A percentile compares a stretch with the other conserved stretches of the same genome.
Evolutionary conservation across 2,797 vertebrate species (phyloP).

Genomic region (Tauraco hartlaubi): DNA sequence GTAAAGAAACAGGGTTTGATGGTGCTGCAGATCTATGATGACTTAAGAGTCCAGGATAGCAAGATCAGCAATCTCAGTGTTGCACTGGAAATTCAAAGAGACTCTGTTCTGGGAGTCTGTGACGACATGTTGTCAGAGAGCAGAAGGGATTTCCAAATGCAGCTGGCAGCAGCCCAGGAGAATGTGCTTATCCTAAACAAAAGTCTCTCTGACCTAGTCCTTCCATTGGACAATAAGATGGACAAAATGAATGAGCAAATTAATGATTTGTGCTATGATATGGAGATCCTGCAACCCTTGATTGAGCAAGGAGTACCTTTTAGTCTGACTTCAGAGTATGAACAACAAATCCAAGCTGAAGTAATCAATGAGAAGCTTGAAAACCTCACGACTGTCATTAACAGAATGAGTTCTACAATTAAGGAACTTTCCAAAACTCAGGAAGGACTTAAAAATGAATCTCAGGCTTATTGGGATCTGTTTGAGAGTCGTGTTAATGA

Average conservation of each 20-base stretch:
- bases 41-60: slow-evolving; percentile 76
- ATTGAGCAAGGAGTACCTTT: slow-evolving; percentile 78
- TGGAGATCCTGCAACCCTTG: slow-evolving; percentile 84
- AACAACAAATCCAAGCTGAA: slow-evolving; percentile 63
- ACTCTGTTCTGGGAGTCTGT: slow-evolving; percentile 65
- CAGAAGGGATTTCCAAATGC: slow-evolving; percentile 71
- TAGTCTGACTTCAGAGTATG: slow-evolving; percentile 42
- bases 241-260: slow-evolving; percentile 84
- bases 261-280: slow-evolving; percentile 83
- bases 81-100: slow-evolving; percentile 68
- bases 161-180: slow-evolving; percentile 72
- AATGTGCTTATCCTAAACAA: slow-evolving; percentile 76
- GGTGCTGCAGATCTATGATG: slow-evolving; percentile 74
- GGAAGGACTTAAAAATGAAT: slow-evolving; percentile 75
- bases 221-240: slow-evolving; percentile 77
- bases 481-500: slow-evolving; percentile 75
- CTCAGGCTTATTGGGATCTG: slow-evolving; percentile 53
- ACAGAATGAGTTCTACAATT: slow-evolving; percentile 62
- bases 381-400: slow-evolving; percentile 67
- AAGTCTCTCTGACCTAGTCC: slow-evolving; percentile 74
- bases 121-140: slow-evolving; percentile 76
- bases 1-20: slow-evolving; percentile 77
- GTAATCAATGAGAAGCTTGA: slow-evolving; percentile 67
- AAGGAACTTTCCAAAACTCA: slow-evolving; percentile 73
- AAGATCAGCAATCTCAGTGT: slow-evolving; percentile 81